A percentile compares a stretch with the other conserved stretches of the same genome.
Evolutionary conservation across 2,888 invertebrate genomes (phyloP).

Genomic region (Colostygia pectinataria): DNA sequence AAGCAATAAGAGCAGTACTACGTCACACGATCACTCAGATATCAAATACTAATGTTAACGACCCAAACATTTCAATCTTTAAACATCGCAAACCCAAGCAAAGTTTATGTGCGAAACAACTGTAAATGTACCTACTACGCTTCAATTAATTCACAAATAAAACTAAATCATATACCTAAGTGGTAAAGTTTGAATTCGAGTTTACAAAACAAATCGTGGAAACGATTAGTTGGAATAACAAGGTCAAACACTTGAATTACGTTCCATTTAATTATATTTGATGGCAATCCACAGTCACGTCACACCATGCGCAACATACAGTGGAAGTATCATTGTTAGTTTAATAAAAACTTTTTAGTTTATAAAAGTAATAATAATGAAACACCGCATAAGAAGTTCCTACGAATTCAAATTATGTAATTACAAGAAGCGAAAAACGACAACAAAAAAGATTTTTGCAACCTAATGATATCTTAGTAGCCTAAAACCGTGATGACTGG

Average conservation of each 20-base stretch:
- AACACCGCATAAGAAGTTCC: too few relatives aligned
- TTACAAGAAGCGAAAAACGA: too few relatives aligned
- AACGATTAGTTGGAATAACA: conserved; percentile 51
- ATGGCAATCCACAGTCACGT: conserved; percentile 22
- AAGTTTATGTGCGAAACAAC: conserved; percentile 1
- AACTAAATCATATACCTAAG: conserved; percentile 22
- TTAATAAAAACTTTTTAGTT: too few relatives aligned
- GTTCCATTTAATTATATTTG: conserved; percentile 36
- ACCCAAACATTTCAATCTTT: conserved; percentile 14
- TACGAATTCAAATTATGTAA: too few relatives aligned
- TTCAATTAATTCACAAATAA: conserved; percentile 20
- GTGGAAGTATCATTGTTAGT: conserved; percentile 2
- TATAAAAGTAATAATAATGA: too few relatives aligned
- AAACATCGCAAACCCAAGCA: conserved; percentile 10
- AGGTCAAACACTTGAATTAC: conserved; percentile 51
- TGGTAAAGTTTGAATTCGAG: conserved; percentile 26
- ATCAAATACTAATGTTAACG: conserved; percentile 8
- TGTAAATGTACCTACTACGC: conserved; percentile 4
- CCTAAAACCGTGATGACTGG: too few relatives aligned
- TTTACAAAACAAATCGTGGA: conserved; percentile 26
- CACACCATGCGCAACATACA: not conserved
- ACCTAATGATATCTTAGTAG: too few relatives aligned
- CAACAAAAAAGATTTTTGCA: too few relatives aligned
- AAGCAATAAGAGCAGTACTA: conserved; percentile 17
- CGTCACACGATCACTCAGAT: conserved; percentile 16